A percentile compares a stretch with the other conserved stretches of the same genome.
phyloP scores from a whole-genome alignment of 2,888 invertebrate genomes.

The Aleiodes alternator region DNA sequence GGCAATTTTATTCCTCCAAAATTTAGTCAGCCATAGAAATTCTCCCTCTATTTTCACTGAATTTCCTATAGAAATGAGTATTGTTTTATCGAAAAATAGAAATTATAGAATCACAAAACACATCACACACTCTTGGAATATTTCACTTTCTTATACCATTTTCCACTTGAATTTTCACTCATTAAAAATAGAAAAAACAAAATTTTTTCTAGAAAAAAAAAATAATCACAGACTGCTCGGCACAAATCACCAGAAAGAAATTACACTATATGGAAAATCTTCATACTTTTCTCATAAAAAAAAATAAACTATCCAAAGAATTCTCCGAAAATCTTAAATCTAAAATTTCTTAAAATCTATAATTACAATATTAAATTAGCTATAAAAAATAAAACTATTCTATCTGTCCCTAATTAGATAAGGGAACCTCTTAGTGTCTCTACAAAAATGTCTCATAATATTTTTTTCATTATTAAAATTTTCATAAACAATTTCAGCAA shows the following conservation, averaged over 20 bases:
- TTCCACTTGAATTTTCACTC: slow-evolving; percentile 2
- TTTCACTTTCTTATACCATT: background rate
- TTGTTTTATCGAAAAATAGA: background rate
- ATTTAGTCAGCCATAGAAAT: background rate
- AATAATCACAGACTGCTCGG: background rate
- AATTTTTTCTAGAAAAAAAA: background rate
- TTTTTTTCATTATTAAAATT: background rate
- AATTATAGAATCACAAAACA: slow-evolving; percentile 2
- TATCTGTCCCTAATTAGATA: slow-evolving; percentile 4
- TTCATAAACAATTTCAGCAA: background rate
- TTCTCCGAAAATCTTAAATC: slow-evolving; percentile 9
- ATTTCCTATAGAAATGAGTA: background rate
- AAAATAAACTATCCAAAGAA: slow-evolving; percentile 1
- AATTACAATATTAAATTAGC: slow-evolving; percentile 1
- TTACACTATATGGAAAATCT: no score
- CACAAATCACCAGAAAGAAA: background rate
- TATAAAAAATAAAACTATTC: slow-evolving; percentile 10
- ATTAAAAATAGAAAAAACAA: background rate
- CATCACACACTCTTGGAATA: background rate
- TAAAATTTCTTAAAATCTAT: slow-evolving; percentile 6
- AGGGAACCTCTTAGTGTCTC: slow-evolving; percentile 15
- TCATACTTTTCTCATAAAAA: background rate
- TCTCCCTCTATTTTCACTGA: no score
- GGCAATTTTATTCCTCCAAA: background rate
- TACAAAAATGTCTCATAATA: slow-evolving; percentile 1